Percentiles rank a stretch among this genome's conserved stretches.
Evolutionary conservation across 2,888 invertebrate species (phyloP).

Genomic region (Epinotia demarniana): DNA sequence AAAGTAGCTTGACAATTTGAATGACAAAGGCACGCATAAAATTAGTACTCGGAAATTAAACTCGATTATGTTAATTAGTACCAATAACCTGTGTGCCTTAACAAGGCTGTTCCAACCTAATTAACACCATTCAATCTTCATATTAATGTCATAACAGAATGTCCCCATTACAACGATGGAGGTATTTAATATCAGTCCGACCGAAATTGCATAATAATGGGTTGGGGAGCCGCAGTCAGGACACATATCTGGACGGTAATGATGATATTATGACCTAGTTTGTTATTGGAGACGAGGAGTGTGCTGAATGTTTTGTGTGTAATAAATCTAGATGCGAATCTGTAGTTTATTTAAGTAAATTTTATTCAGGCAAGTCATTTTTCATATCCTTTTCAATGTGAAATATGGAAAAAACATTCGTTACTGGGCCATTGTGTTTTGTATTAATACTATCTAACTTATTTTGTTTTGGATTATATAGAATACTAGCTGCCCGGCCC

Average conservation of each 20-base stretch:
- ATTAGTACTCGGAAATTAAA: too few relatives aligned
- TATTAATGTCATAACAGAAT: constrained; percentile 20
- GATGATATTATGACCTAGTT: constrained; percentile 22
- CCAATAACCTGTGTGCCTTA: neutral
- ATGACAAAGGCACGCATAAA: neutral
- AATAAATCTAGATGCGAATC: constrained; percentile 11
- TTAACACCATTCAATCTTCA: constrained; percentile 37
- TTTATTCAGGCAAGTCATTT: too few relatives aligned
- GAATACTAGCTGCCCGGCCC: too few relatives aligned
- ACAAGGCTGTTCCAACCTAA: constrained; percentile 9
- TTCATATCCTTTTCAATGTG: too few relatives aligned
- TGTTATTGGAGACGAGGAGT: constrained; percentile 11
- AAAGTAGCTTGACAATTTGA: neutral
- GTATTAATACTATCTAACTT: too few relatives aligned
- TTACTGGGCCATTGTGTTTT: too few relatives aligned
- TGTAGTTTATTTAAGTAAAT: constrained; percentile 1
- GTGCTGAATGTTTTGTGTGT: constrained; percentile 12
- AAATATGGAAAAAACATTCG: neutral
- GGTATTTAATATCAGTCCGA: constrained; percentile 40
- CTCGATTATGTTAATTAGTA: constrained; percentile 1
- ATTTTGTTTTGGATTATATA: too few relatives aligned
- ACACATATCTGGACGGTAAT: constrained; percentile 34
- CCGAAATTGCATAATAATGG: constrained; percentile 43
- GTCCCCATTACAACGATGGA: constrained; percentile 14
- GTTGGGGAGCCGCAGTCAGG: constrained; percentile 31